Conservation (phyloP, 2,888 invertebrate species). For the Nasonia oneida region DNA sequence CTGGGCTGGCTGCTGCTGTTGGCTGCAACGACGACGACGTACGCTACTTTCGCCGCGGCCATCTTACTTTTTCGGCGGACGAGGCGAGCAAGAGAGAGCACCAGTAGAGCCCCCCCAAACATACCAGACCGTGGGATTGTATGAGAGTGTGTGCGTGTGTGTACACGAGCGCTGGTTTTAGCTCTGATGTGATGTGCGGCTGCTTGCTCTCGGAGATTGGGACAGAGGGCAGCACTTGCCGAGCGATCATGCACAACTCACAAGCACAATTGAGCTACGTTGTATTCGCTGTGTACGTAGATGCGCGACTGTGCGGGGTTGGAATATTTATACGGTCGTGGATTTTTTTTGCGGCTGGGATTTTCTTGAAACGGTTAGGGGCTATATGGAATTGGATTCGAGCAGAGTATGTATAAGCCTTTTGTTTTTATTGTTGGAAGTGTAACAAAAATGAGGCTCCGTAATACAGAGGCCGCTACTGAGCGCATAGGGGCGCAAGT, state of each 20-base stretch:
- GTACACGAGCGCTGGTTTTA: not conserved
- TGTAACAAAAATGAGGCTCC: not conserved
- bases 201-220: not conserved
- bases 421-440: not conserved
- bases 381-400: not conserved
- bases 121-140: not conserved
- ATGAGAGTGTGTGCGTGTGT: not conserved
- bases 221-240: not conserved
- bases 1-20: not conserved
- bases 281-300: no score
- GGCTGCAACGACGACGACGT: slow-evolving; percentile 67
- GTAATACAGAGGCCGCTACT: slow-evolving; percentile 53
- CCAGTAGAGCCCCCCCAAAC: slow-evolving; percentile 41
- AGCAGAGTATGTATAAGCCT: not conserved
- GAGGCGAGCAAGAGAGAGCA: slow-evolving; percentile 50
- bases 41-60: slow-evolving; percentile 77
- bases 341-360: not conserved
- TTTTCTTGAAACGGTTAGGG: not conserved
- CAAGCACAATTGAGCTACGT: no score
- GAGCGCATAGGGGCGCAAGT: not conserved
- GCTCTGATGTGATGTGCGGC: no score
- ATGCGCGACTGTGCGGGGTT: no score
- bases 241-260: no score
- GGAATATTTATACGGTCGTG: no score
- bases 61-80: slow-evolving; percentile 72